A percentile compares a stretch with the other conserved stretches of the same genome.
These are phyloP conservation scores for Oreohelix idahoensis DNA, from an alignment of 1,140 invertebrate species.

Conservation along the genomic window DNA sequence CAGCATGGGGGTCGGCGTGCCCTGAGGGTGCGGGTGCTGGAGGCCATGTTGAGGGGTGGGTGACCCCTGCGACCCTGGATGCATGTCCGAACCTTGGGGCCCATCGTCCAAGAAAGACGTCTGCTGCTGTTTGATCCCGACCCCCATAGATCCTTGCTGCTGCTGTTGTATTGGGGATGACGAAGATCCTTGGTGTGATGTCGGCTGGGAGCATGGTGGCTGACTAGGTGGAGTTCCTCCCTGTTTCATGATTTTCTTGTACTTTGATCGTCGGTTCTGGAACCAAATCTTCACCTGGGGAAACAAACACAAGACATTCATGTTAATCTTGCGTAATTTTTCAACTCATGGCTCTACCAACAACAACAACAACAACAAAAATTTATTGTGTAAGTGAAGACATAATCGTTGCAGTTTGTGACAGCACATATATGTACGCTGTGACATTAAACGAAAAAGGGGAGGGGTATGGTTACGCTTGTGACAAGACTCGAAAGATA, in stretches of 20 bases:
- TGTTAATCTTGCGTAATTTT: no score
- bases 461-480: no score
- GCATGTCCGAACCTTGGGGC: conserved; percentile 32
- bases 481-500: no score
- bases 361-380: no score
- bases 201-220: conserved; percentile 37
- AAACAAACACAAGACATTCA: conserved; percentile 37
- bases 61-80: conserved; percentile 45
- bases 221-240: conserved; percentile 55
- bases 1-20: conserved; percentile 43
- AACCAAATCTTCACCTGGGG: conserved; percentile 98
- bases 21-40: conserved; percentile 45
- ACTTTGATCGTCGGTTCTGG: conserved; percentile 95
- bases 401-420: no score
- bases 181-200: conserved; percentile 17
- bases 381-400: no score
- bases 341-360: no score
- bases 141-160: neutral
- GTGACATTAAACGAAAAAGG: no score
- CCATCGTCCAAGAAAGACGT: conserved; percentile 34
- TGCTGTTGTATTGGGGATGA: conserved; percentile 26
- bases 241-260: conserved; percentile 96
- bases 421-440: no score
- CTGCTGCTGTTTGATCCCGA: conserved; percentile 39
- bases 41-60: conserved; percentile 33